Percentiles rank a stretch among this genome's conserved stretches.
These are phyloP conservation scores for Sphaerolaimus hirsutus DNA, from an alignment of 2,888 invertebrate genomes.

Conservation along the genomic window DNA sequence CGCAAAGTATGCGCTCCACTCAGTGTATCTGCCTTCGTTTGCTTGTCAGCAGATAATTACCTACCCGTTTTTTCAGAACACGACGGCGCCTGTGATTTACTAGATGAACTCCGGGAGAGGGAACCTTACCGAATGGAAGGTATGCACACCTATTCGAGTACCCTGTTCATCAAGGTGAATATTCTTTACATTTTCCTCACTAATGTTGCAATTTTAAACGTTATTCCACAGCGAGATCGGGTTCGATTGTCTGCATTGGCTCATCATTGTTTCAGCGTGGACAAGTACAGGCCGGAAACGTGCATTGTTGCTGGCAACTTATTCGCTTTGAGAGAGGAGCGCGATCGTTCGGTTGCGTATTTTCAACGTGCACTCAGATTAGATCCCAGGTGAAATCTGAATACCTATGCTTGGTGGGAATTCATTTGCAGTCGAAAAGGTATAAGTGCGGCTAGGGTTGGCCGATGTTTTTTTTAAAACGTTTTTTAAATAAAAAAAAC, in stretches of 20 bases:
- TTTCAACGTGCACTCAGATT: conserved; percentile 77
- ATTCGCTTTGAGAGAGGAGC: conserved; percentile 76
- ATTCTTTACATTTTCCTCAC: not conserved
- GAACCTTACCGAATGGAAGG: conserved; percentile 85
- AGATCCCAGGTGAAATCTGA: conserved; percentile 60
- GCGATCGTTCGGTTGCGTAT: conserved; percentile 87
- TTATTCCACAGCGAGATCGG: conserved; percentile 41
- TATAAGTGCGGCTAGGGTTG: too few species aligned
- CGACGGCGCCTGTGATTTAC: conserved; percentile 27
- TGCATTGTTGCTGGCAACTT: conserved; percentile 93
- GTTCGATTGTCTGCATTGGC: conserved; percentile 75
- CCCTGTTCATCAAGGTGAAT: conserved; percentile 51
- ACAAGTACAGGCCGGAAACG: conserved; percentile 86
- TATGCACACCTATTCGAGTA: conserved; percentile 83
- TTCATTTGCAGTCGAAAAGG: too few species aligned
- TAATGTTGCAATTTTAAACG: not conserved
- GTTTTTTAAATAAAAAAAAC: too few species aligned
- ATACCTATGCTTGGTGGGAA: too few species aligned
- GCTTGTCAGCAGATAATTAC: not conserved
- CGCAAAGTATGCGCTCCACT: too few species aligned
- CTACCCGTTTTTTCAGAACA: conserved; percentile 10
- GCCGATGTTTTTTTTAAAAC: too few species aligned
- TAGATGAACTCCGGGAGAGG: conserved; percentile 50
- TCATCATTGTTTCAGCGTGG: conserved; percentile 69
- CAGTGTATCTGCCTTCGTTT: not conserved